Percentiles rank a stretch among this genome's conserved stretches.
phyloP scores from a whole-genome alignment of 2,113 vertebrate species.

The Trachemys scripta region DNA sequence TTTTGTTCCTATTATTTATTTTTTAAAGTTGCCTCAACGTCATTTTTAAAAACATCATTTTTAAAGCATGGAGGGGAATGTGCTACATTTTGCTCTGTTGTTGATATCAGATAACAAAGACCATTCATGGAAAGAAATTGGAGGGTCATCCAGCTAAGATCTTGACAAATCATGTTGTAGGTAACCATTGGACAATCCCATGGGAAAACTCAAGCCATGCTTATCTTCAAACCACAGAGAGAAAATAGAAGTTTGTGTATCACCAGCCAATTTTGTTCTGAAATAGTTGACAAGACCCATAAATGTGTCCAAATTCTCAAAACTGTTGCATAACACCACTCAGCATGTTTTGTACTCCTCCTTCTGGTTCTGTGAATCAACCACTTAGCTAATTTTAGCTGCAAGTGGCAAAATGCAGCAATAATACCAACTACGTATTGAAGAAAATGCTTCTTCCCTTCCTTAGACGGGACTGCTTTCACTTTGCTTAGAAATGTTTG shows the following conservation, averaged over 20 bases:
- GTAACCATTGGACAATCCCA: constrained; percentile 13
- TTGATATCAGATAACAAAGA: constrained; percentile 1
- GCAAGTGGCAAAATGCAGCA: constrained; percentile 38
- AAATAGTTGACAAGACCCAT: constrained; percentile 27
- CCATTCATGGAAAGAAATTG: constrained; percentile 16
- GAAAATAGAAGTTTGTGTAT: constrained; percentile 23
- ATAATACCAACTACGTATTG: constrained; percentile 15
- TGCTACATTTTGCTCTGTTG: neutral
- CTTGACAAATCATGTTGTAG: neutral
- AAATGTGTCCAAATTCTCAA: constrained; percentile 53
- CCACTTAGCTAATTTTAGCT: constrained; percentile 54
- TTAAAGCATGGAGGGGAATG: constrained; percentile 7
- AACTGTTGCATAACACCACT: constrained; percentile 11
- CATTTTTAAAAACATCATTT: neutral
- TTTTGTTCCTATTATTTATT: neutral
- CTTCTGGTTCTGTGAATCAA: constrained; percentile 54
- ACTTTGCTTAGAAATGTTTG: neutral
- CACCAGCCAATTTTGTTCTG: neutral
- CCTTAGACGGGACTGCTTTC: neutral
- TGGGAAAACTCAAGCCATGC: neutral
- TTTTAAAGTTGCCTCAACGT: neutral
- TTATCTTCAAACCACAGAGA: constrained; percentile 36
- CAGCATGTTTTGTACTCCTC: constrained; percentile 50
- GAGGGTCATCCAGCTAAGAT: constrained; percentile 8
- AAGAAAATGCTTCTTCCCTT: constrained; percentile 7